Evolutionary conservation across 2,888 invertebrate genomes (phyloP), one percentile per base, ranked within the genome.

Genomic region (Dicycla oo): DNA sequence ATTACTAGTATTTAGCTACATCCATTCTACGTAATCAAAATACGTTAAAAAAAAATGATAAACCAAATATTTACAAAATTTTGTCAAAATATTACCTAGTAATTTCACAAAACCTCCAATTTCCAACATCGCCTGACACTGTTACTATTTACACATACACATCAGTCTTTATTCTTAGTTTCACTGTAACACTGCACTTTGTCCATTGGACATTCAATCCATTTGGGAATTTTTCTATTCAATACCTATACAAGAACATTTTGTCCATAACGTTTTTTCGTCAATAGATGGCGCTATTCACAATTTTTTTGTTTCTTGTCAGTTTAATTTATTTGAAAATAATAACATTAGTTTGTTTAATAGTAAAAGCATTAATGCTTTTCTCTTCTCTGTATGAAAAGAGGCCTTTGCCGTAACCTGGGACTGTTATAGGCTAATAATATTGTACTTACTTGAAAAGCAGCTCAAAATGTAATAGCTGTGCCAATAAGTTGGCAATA

Each of bases 161-260:
- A 73, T 80, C 80, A 80, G 80, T 80, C 80, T 80, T 80, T 53
- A 47, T 30, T 76, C 56, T 65, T 80, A 72, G 23, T 60, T 69
- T 77, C 66, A 80, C 79, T 69, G 69, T 47, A 62, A 73, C 80
- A 77, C 80, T 66, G 38, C 80, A 69, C 58, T 67, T 61, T 49
- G 45, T 66, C 53, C 51, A 26, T 45, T 0, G 3, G n/a, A 26
- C 20, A 47, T 8, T 10, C 1, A 54, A 23, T 47, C 53, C 54
- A 26, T 64, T 63, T 56, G 8, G 13, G 7, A 38, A 38, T 43
- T 15, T 58, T 20, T 78, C 53, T 13, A 40, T 38, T 30, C 43
- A 45, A 60, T 53, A 58, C 23, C 1, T 18, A 11, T 7, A 18
- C 3, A 38, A 2, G 53, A 45, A 60, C 38, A 47, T 38, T 13